Percentiles rank a stretch among this genome's conserved stretches.
phyloP scores from a whole-genome alignment of 2,888 invertebrate species.

The Linnaemya vulpina region DNA sequence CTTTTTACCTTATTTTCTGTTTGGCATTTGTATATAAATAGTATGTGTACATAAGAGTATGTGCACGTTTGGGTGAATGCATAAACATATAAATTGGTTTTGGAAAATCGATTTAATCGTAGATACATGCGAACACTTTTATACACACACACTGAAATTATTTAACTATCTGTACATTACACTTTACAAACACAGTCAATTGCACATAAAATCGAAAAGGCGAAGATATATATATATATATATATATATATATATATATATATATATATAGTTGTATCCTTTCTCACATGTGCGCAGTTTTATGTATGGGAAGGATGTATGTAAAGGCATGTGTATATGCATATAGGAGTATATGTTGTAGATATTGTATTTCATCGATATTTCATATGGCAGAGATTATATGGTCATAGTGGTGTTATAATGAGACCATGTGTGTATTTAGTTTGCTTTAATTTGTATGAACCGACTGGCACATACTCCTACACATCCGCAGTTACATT shows the following conservation, averaged over 20 bases:
- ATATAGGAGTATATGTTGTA: background rate
- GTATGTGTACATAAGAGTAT: slow-evolving; percentile 37
- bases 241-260: slow-evolving; percentile 11
- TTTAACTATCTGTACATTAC: slow-evolving; percentile 42
- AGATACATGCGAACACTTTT: slow-evolving; percentile 44
- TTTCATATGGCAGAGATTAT: background rate
- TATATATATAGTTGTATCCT: slow-evolving; percentile 45
- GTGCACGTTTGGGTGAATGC: slow-evolving; percentile 51
- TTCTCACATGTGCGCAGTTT: slow-evolving; percentile 32
- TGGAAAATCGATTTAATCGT: slow-evolving; percentile 82
- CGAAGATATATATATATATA: too few relatives aligned
- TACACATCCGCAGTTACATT: background rate
- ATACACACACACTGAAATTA: slow-evolving; percentile 24
- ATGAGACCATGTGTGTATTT: slow-evolving; percentile 8
- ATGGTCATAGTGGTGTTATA: background rate
- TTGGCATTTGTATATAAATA: slow-evolving; percentile 48
- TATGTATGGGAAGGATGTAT: too few relatives aligned
- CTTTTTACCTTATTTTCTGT: slow-evolving; percentile 6
- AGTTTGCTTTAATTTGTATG: background rate
- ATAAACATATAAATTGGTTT: slow-evolving; percentile 75
- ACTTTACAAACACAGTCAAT: slow-evolving; percentile 22
- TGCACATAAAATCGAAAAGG: background rate
- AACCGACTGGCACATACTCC: background rate
- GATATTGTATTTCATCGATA: slow-evolving; percentile 18
- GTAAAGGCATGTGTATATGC: background rate